Percentiles rank a stretch among this genome's conserved stretches.
These are phyloP conservation scores for Distichodus sexfasciatus DNA, from an alignment of 2,797 vertebrate genomes.

Conservation along the genomic window DNA sequence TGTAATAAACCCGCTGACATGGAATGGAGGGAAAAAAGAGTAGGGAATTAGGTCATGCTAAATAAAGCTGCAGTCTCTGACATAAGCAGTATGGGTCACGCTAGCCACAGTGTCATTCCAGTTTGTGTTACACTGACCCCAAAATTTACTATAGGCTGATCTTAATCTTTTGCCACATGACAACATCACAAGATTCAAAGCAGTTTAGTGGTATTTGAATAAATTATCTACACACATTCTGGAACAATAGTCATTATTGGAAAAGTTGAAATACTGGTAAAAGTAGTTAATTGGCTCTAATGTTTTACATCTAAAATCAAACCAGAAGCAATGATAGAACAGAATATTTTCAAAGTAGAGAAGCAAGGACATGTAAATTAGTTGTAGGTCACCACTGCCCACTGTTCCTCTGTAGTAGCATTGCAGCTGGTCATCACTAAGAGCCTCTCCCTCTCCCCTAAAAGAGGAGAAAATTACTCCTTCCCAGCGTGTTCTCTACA, in stretches of 20 bases:
- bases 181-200: not conserved
- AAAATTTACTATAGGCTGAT: constrained; percentile 24
- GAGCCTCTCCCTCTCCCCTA: not conserved
- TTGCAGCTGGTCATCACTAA: not conserved
- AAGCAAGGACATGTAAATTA: not conserved
- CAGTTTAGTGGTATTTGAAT: not conserved
- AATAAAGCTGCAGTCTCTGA: constrained; percentile 44
- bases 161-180: constrained; percentile 8
- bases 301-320: not conserved
- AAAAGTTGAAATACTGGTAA: not conserved
- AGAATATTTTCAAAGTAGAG: not conserved
- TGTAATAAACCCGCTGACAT: constrained; percentile 36
- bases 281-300: no score
- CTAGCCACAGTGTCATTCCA: constrained; percentile 20
- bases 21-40: constrained; percentile 25
- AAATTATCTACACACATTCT: not conserved
- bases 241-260: no score
- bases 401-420: not conserved
- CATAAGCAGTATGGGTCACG: constrained; percentile 17
- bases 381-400: not conserved
- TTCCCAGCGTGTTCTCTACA: constrained; percentile 9
- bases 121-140: constrained; percentile 13
- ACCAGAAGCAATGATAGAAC: not conserved
- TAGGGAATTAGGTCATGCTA: constrained; percentile 53
- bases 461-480: not conserved